Evolutionary conservation across 2,888 invertebrate genomes (phyloP).

Genomic region (Diaperis boleti): DNA sequence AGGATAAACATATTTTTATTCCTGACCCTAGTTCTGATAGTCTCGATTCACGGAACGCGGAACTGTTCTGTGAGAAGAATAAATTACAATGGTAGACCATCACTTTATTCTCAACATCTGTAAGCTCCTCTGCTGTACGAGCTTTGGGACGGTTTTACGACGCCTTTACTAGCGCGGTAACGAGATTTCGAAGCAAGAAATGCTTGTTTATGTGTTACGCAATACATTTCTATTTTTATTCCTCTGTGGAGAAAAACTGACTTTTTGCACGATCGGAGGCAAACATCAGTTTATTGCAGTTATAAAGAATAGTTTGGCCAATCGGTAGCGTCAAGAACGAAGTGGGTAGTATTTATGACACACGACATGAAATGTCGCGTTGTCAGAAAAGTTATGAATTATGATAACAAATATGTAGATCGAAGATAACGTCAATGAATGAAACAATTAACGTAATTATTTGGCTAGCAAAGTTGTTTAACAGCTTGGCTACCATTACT

Average conservation of each 20-base stretch:
- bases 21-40: conserved; percentile 13
- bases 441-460: conserved; percentile 26
- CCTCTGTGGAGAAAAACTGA: too few species aligned
- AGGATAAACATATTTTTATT: conserved; percentile 7
- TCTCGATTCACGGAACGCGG: conserved; percentile 17
- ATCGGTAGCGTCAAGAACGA: not conserved
- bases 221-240: not conserved
- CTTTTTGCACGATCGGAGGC: too few species aligned
- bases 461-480: conserved; percentile 31
- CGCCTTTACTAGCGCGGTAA: not conserved
- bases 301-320: too few species aligned
- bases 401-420: conserved; percentile 31
- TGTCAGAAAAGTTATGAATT: conserved; percentile 13
- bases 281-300: too few species aligned
- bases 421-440: conserved; percentile 28
- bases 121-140: conserved; percentile 1
- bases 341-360: not conserved
- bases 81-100: conserved; percentile 14
- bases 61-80: conserved; percentile 24
- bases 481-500: conserved; percentile 4
- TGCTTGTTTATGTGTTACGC: not conserved
- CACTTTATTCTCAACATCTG: conserved; percentile 1
- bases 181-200: not conserved
- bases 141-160: not conserved
- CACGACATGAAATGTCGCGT: conserved; percentile 4